Percentiles rank a stretch among this genome's conserved stretches.
Evolutionary conservation across 2,888 invertebrate genomes (phyloP).

Genomic region (Ceriagrion tenellum): DNA sequence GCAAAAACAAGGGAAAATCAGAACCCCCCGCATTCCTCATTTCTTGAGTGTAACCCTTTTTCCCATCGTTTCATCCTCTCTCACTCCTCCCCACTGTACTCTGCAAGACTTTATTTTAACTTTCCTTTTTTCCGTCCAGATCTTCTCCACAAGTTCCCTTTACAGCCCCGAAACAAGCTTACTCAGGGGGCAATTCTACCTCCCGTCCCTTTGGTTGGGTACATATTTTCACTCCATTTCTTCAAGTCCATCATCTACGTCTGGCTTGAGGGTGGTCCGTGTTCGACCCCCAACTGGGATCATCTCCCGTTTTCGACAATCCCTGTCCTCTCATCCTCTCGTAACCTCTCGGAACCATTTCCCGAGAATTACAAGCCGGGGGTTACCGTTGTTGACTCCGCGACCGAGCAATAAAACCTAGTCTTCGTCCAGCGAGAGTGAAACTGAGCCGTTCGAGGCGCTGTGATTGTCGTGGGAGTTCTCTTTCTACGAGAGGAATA

Average conservation of each 20-base stretch:
- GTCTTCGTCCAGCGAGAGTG: neutral
- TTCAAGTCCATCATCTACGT: neutral
- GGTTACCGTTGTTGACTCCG: neutral
- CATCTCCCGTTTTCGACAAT: neutral
- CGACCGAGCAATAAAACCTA: neutral
- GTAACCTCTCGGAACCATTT: neutral
- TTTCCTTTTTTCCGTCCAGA: neutral
- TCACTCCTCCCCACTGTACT: neutral
- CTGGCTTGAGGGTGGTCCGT: neutral
- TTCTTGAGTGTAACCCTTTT: neutral
- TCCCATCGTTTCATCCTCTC: neutral
- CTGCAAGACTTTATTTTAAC: neutral
- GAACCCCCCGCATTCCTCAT: neutral
- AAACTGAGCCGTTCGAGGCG: neutral
- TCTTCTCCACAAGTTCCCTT: neutral
- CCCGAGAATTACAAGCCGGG: neutral
- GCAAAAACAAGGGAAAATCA: neutral
- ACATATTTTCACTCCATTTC: neutral
- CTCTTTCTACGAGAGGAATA: no score
- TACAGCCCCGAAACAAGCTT: neutral
- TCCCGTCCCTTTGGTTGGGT: neutral
- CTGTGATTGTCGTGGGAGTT: neutral
- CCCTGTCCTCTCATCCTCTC: neutral
- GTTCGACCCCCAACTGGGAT: conserved; percentile 24
- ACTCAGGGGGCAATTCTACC: neutral